A percentile compares a stretch with the other conserved stretches of the same genome.
These are phyloP conservation scores for Morus bassanus DNA, from an alignment of 2,797 vertebrate species.

Conservation along the genomic window DNA sequence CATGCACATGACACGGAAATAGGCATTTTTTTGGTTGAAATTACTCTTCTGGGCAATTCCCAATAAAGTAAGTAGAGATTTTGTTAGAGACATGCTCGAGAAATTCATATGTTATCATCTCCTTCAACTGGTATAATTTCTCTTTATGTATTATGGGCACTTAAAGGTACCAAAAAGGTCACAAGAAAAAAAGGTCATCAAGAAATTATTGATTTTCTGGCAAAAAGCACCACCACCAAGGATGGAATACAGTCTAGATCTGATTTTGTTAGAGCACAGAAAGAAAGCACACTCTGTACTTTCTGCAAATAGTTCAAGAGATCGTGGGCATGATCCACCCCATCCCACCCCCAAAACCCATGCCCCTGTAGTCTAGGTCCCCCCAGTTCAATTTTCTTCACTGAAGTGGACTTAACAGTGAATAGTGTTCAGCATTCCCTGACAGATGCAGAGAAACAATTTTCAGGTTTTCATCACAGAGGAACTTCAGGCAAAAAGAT, in stretches of 20 bases:
- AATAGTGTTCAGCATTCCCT: not conserved
- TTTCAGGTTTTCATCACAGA: not conserved
- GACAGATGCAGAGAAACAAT: not conserved
- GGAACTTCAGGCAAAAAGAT: not conserved
- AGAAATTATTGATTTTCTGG: not conserved
- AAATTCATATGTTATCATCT: not conserved
- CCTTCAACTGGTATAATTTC: not conserved
- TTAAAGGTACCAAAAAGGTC: not conserved
- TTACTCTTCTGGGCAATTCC: not conserved
- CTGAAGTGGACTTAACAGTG: not conserved
- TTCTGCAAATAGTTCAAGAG: not conserved
- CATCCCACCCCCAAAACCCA: not conserved
- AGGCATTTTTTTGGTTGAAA: not conserved
- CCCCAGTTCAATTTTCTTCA: not conserved
- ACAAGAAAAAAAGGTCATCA: not conserved
- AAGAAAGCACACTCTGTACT: not conserved
- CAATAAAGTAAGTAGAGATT: not conserved
- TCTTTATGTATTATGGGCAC: not conserved
- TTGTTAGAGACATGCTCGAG: not conserved
- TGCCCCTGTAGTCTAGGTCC: not conserved
- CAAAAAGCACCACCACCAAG: not conserved
- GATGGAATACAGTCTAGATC: not conserved
- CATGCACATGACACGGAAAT: not conserved
- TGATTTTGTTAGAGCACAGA: not conserved
- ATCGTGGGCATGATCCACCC: rapidly evolving